Conservation (phyloP, 2,113 vertebrate genomes). For the Cyprinus carpio region DNA sequence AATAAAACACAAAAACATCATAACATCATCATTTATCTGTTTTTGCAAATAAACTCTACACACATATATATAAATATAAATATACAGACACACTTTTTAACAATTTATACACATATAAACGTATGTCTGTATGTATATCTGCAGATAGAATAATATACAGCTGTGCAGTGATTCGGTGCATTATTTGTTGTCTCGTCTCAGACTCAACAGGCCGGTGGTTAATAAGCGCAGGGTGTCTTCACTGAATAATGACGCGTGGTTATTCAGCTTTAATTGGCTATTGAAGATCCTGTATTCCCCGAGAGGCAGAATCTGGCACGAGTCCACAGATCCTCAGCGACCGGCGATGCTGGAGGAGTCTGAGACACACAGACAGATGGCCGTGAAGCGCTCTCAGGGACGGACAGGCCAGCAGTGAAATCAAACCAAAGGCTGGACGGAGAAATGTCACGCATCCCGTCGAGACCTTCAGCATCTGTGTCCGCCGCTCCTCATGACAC, state of each 20-base stretch:
- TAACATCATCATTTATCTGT: too few species aligned
- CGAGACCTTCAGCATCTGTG: constrained; percentile 32
- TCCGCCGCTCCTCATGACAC: constrained; percentile 56
- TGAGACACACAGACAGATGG: constrained; percentile 54
- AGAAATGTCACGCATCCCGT: neutral
- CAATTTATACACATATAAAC: too few species aligned
- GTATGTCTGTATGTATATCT: too few species aligned
- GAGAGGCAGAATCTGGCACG: constrained; percentile 8
- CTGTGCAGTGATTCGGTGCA: neutral
- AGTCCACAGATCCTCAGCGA: neutral
- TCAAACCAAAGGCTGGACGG: neutral
- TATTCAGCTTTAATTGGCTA: constrained; percentile 47
- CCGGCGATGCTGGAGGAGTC: neutral
- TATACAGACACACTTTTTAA: too few species aligned
- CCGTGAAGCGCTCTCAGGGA: constrained; percentile 27
- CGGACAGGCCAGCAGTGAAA: too few species aligned
- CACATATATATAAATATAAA: too few species aligned
- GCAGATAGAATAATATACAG: too few species aligned
- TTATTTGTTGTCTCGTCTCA: neutral
- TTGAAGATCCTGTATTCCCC: constrained; percentile 39
- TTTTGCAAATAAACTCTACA: too few species aligned
- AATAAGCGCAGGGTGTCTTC: constrained; percentile 35
- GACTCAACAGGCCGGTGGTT: neutral
- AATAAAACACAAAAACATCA: too few species aligned
- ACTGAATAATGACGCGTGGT: constrained; percentile 44